Base-by-base conservation (phyloP, 2,797 vertebrate species). In the Catamblyrhynchus diadema region DNA sequence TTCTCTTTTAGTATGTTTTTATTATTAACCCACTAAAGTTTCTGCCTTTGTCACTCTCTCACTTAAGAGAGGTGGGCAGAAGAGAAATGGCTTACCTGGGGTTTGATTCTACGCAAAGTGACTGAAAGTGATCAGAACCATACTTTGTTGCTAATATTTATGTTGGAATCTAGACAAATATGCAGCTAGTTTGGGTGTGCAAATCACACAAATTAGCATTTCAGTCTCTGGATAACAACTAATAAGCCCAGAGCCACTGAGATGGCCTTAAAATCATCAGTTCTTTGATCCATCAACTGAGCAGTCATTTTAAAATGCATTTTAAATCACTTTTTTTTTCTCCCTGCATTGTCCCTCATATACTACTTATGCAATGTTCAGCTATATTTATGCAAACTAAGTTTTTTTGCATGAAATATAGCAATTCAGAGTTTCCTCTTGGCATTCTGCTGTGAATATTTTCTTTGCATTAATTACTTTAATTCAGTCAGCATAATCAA, bases 381-480 rank as follows among this genome's bases (percentile, higher is more conserved):
- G 9, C 14, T 90, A 47, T 62, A 88, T 81, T 94, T 91, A 92
- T 93, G 84, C 74, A 95, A 96, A 94, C 18, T 60, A 33, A 50
- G 44, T 80, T 93, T 96, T 80, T 39, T 85, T 87, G 18, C 15
- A 14, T 66, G 22, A 88, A 87, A 88, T 81, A 81, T 20, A 85
- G 50, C 32, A 42, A 88, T 77, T 56, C 67, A 82, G 81, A 71
- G 41, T 72, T 93, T 93, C 67, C 47, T 88, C 51, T 81, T 75
- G 71, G 72, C 74, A 79, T 79, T 78, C 65, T 33, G 45, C 18
- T 91, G 28, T 45, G 51, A 66, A 90, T 90, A 83, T 95, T 88
- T 92, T 81, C 81, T 90, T 88, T 79, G 51, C 95, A 96, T 87
- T 94, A 93, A 94, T 96, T 96, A 94, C 77, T 93, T 87, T 94